Base-by-base conservation (phyloP, 2,888 invertebrate genomes). In the Keiferia lycopersicella region DNA sequence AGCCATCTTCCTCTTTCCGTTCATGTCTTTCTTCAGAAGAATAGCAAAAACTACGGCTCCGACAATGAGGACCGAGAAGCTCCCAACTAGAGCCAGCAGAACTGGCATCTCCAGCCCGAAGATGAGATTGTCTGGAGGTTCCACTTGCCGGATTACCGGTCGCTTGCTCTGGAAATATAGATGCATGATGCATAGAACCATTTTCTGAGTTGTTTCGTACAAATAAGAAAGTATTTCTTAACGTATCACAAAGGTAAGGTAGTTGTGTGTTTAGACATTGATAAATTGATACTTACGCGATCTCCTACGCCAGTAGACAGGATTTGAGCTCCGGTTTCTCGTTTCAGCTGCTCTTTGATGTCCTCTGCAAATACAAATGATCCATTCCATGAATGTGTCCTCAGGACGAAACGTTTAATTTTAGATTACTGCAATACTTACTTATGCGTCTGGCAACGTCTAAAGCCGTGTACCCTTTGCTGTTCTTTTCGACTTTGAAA, bases 221-320 rank as follows among this genome's bases (percentile, higher is more conserved):
- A 26, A 26, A 26, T 26, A 26, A 26, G 26, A 26, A 6, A 26
- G 26, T 26, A n/a, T 26, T 26, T 26, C 26, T 26, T 26, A 4
- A 26, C 26, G 26, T 26, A 26, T 26, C 6, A 4, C 26, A 4
- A 26, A 26, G 3, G 8, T 8, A 1, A 34, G 3, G 6, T 34
- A 34, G 3, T 34, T 1, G 10, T 34, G 34, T 8, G 10, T 7
- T 7, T 34, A 34, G 34, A 8, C 3, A 34, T 34, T 34, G 34
- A 34, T 26, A 26, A 26, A 26, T 8, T 34, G 34, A 20, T 53
- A 65, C 86, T 93, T 89, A 96, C 96, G 92, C 95, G 94, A 76
- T 96, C 95, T 30, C 97, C 97, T 64, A 97, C 94, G 41, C 96
- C 97, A 22, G 95, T 95, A 38, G 94, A 92, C 26, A 94, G 81